A percentile compares a stretch with the other conserved stretches of the same genome.
phyloP scores from a whole-genome alignment of 2,888 invertebrate genomes.

The Theodoxus fluviatilis region DNA sequence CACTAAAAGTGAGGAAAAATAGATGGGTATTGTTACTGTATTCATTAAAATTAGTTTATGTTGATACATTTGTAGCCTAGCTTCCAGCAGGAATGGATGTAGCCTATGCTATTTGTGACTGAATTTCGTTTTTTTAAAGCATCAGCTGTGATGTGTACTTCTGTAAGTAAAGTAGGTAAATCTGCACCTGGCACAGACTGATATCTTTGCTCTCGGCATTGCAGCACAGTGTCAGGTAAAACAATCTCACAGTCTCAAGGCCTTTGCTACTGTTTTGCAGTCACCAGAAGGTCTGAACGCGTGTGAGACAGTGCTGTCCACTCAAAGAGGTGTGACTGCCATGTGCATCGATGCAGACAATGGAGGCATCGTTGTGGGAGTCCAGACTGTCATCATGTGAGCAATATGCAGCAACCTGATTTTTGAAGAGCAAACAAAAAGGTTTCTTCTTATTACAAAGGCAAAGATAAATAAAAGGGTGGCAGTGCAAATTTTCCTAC shows the following conservation, averaged over 20 bases:
- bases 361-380: constrained; percentile 60
- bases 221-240: neutral
- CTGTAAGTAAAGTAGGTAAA: neutral
- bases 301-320: constrained; percentile 59
- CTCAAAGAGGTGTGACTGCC: constrained; percentile 53
- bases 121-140: neutral
- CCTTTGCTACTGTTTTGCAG: constrained; percentile 45
- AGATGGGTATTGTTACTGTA: too few relatives aligned
- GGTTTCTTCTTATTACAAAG: too few relatives aligned
- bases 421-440: constrained; percentile 48
- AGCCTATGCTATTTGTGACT: neutral
- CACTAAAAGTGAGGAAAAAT: too few relatives aligned
- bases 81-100: too few relatives aligned
- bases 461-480: too few relatives aligned
- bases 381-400: constrained; percentile 58
- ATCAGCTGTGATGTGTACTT: neutral
- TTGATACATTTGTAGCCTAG: too few relatives aligned
- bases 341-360: constrained; percentile 59
- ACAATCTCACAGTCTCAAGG: too few relatives aligned
- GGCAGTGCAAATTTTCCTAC: too few relatives aligned
- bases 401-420: constrained; percentile 44
- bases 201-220: too few relatives aligned
- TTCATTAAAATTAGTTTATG: too few relatives aligned
- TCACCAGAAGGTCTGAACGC: constrained; percentile 58
- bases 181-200: too few relatives aligned